Evolutionary conservation across 2,113 vertebrate species (phyloP).

Genomic region (Colaptes auratus): DNA sequence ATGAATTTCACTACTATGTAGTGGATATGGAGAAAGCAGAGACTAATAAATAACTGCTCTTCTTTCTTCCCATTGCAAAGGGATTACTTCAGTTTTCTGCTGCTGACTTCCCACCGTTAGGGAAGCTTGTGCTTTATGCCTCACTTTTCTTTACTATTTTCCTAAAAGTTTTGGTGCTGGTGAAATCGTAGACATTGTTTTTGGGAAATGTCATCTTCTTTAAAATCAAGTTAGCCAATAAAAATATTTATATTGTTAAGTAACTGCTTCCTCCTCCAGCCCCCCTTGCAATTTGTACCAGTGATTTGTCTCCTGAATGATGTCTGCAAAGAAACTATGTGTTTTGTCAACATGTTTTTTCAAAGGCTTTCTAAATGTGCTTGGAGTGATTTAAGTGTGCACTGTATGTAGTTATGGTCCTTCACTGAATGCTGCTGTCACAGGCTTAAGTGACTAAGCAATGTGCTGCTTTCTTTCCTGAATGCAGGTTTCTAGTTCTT

Average conservation of each 20-base stretch:
- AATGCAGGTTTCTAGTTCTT: not conserved
- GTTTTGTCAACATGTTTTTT: not conserved
- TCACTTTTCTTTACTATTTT: not conserved
- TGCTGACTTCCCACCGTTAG: not conserved
- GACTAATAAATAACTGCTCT: not conserved
- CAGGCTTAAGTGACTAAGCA: not conserved
- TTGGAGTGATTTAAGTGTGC: not conserved
- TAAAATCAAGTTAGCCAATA: not conserved
- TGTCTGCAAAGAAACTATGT: not conserved
- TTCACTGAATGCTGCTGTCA: not conserved
- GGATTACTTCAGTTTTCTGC: not conserved
- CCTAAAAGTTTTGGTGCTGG: not conserved
- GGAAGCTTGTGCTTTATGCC: not conserved
- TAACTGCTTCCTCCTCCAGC: not conserved
- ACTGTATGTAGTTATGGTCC: not conserved
- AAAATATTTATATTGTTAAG: not conserved
- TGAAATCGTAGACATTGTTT: not conserved
- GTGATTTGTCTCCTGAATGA: not conserved
- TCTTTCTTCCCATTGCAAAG: not conserved
- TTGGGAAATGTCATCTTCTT: not conserved
- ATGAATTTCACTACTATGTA: fast-evolving
- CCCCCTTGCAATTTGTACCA: not conserved
- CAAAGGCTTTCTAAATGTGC: not conserved
- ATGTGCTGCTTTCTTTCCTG: not conserved
- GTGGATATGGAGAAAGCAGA: not conserved